Base-by-base conservation (phyloP, 1,140 invertebrate species). In the Solen grandis region DNA sequence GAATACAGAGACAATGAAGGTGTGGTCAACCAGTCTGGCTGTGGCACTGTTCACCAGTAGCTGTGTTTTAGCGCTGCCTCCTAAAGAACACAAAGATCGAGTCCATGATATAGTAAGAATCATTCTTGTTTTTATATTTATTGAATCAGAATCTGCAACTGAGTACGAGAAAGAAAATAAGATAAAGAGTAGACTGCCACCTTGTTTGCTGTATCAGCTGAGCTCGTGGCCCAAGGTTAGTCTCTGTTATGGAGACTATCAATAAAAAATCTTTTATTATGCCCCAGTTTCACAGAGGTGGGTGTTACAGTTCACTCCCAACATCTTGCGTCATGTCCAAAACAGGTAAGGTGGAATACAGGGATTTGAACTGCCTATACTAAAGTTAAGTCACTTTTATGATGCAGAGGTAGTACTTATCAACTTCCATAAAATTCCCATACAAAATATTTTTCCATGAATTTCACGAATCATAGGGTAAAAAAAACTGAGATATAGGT, bases 31-130 rank as follows among this genome's bases (percentile, higher is more conserved):
- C 22, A 54, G 83, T 10, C 65, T 89, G n/a, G 70, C 88, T 27
- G 29, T 89, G 41, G 83, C 83, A 13, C 41, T 88, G 14, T 62
- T 87, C 10, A 75, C 75, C 3, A 79, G 77, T 27, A 80, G 78
- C 25, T 83, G 66, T 27, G 83, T 74, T 54, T 85, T 90, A 57
- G 94, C 93, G n/a, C 92, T 95, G 68, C 95, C 75, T 27, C 95
- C 16, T 95, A 76, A 82, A 31, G 94, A 94, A 46, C 90, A 93
- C 60, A 93, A 93, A 81, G 90, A 93, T 19, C 88, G 93, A 46
- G 91, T 94, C 1, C 77, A 93, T 54, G 92, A 94, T 72, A 92
- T 93, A 90, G 94, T 94, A 88, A 62, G 22, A 52, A 0, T 22
- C 5, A 31, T 16, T 46, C 22, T 38, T 75, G 1, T 16, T n/a